Percentiles rank a stretch among this genome's conserved stretches.
These are phyloP conservation scores for Suillia variegata DNA, from an alignment of 2,888 invertebrate genomes.

Conservation along the genomic window DNA sequence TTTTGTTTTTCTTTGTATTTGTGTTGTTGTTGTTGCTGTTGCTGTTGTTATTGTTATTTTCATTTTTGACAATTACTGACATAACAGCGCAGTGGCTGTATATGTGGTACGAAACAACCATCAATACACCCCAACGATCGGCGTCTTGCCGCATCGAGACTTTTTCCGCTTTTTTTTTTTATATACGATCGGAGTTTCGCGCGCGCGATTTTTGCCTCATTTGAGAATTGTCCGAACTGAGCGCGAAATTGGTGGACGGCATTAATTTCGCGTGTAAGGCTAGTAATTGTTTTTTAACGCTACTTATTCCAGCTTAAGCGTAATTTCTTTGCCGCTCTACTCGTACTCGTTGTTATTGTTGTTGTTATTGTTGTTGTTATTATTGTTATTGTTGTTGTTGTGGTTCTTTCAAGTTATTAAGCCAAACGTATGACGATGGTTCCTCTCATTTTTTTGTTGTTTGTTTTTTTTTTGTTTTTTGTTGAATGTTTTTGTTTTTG, in stretches of 20 bases:
- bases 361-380: no score
- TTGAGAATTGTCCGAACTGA: neutral
- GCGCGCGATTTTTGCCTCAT: neutral
- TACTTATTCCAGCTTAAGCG: conserved; percentile 26
- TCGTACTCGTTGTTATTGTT: no score
- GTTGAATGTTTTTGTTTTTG: conserved; percentile 6
- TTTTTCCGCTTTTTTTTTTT: neutral
- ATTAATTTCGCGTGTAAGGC: conserved; percentile 33
- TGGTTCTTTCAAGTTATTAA: no score
- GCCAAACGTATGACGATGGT: no score
- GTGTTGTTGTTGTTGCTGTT: no score
- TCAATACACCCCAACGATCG: neutral
- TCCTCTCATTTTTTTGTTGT: no score
- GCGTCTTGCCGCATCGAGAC: no score
- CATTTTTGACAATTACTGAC: neutral
- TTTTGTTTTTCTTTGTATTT: no score
- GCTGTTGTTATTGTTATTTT: no score
- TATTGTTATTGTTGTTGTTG: no score
- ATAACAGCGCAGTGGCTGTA: neutral
- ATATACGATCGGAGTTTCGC: no score
- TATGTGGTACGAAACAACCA: neutral
- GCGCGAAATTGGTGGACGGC: conserved; percentile 33
- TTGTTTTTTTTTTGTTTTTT: no score
- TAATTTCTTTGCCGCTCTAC: neutral
- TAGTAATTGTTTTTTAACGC: conserved; percentile 39